A percentile compares a stretch with the other conserved stretches of the same genome.
Conservation (phyloP, 2,888 invertebrate genomes). For the Idaea straminata region DNA sequence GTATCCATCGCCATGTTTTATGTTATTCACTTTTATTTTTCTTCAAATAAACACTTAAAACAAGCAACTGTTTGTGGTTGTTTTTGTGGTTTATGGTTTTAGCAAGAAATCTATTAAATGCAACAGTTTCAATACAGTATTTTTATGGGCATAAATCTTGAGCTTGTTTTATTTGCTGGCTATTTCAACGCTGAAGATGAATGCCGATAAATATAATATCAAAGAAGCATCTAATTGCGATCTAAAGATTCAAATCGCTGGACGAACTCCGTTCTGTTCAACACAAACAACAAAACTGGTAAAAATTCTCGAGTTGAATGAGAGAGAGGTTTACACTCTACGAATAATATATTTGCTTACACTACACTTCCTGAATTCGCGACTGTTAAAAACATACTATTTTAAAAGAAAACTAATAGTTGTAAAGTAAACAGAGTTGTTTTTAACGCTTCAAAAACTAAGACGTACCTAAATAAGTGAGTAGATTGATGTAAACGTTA, state of each 20-base stretch:
- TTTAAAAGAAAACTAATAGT: neutral
- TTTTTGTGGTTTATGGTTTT: neutral
- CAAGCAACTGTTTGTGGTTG: conserved; percentile 15
- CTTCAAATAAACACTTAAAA: conserved; percentile 30
- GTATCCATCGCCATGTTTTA: conserved; percentile 75
- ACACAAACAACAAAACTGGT: neutral
- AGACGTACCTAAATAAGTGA: neutral
- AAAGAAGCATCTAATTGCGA: neutral
- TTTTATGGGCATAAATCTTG: neutral
- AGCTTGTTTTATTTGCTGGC: neutral
- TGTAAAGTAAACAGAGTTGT: neutral
- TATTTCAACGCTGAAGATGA: neutral
- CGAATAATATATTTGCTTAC: neutral
- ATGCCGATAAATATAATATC: neutral
- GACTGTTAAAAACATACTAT: neutral
- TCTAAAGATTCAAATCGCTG: neutral
- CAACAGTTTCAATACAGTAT: neutral
- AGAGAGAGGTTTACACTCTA: neutral
- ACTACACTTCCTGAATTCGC: neutral
- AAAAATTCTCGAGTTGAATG: neutral
- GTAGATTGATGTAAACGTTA: neutral
- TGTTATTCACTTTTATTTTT: conserved; percentile 36
- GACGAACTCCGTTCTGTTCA: neutral
- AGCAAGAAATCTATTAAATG: neutral
- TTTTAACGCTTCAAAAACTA: neutral